A percentile compares a stretch with the other conserved stretches of the same genome.
Conservation (phyloP, 1,140 invertebrate species). For the Venustaconcha ellipsiformis region DNA sequence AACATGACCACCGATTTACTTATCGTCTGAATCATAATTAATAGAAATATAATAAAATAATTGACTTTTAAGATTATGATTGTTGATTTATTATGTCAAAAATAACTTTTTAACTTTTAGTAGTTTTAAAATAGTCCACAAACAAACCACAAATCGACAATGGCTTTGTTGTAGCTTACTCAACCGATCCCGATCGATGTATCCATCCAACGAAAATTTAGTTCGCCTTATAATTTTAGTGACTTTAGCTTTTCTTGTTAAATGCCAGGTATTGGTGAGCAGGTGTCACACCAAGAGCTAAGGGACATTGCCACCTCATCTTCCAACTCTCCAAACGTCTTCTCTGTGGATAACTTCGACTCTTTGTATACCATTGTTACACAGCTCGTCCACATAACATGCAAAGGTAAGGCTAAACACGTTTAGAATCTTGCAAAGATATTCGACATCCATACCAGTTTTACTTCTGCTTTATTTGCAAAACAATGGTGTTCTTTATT, state of each 20-base stretch:
- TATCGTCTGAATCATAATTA: no score
- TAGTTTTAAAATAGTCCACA: no score
- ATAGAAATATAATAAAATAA: no score
- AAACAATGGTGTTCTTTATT: no score
- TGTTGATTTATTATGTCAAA: no score
- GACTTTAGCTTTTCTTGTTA: neutral
- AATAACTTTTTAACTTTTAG: no score
- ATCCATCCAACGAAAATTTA: neutral
- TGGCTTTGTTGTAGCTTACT: neutral
- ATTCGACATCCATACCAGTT: no score
- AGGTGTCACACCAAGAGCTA: slow-evolving; percentile 19
- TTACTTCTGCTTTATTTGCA: no score
- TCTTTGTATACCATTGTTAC: slow-evolving; percentile 12
- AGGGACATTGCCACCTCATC: neutral
- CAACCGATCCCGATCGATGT: neutral
- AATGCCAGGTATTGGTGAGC: slow-evolving; percentile 5
- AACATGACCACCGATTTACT: neutral
- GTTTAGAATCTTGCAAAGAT: no score
- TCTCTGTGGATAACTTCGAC: slow-evolving; percentile 13
- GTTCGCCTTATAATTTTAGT: neutral
- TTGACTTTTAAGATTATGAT: no score
- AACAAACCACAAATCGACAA: neutral
- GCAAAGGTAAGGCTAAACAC: slow-evolving; percentile 1
- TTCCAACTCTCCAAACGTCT: neutral
- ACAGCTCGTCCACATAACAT: slow-evolving; percentile 1